Conservation (phyloP, 2,797 vertebrate genomes). For the Malacoraja senta region DNA sequence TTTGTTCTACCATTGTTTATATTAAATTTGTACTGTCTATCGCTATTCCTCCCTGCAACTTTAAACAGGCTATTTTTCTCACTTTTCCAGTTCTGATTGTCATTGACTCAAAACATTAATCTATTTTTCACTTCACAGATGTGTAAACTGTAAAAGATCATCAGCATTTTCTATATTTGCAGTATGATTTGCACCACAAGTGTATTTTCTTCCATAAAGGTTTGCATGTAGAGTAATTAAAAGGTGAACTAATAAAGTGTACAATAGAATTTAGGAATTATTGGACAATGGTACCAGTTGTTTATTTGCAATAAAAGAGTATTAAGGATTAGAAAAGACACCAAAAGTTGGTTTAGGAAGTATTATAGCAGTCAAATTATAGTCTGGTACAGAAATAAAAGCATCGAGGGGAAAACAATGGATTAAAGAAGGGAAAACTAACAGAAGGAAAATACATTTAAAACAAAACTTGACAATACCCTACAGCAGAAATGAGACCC, state of each 20-base stretch:
- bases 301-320: neutral
- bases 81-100: no score
- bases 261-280: neutral
- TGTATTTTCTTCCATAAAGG: neutral
- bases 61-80: no score
- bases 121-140: no score
- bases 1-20: no score
- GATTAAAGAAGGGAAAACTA: neutral
- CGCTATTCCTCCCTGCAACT: no score
- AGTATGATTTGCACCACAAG: neutral
- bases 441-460: neutral
- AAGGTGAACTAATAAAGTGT: neutral
- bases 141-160: no score
- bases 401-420: neutral
- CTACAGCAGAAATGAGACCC: neutral
- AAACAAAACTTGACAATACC: neutral
- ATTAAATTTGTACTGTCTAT: no score
- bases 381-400: neutral
- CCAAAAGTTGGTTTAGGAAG: neutral
- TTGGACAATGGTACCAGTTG: neutral
- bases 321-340: neutral
- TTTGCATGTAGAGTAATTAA: neutral
- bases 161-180: no score
- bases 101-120: no score
- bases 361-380: neutral